phyloP scores from a whole-genome alignment of 2,888 invertebrate genomes.

The Agonopterix arenella region DNA sequence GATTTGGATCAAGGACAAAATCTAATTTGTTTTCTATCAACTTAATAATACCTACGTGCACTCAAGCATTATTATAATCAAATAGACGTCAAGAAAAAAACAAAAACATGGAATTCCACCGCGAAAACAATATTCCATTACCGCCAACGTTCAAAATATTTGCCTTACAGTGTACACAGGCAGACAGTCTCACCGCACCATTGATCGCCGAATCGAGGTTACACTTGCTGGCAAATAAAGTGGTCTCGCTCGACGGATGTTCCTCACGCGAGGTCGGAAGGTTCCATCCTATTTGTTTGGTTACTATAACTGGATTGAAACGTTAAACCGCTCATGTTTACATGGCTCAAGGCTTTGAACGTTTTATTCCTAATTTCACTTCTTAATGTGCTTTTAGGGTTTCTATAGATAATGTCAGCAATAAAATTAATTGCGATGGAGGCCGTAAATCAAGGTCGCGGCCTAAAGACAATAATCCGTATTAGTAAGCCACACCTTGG shows the following conservation, averaged over 20 bases:
- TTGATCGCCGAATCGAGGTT: conserved; percentile 26
- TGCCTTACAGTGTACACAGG: conserved; percentile 18
- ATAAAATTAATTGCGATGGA: no score
- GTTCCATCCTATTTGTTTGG: conserved; percentile 11
- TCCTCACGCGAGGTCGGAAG: conserved; percentile 18
- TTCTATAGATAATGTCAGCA: no score
- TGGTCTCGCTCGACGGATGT: conserved; percentile 16
- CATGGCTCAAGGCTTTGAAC: no score
- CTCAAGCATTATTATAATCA: neutral
- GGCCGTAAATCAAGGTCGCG: no score
- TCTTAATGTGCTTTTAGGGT: no score
- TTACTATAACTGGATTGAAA: neutral
- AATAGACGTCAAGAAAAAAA: neutral
- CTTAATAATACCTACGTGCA: no score
- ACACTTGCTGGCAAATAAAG: conserved; percentile 23
- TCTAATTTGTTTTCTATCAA: no score
- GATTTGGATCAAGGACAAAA: no score
- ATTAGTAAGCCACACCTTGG: no score
- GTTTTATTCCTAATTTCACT: no score
- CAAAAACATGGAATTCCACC: conserved; percentile 13
- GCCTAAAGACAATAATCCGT: no score
- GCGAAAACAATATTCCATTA: conserved; percentile 35
- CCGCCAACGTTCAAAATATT: conserved; percentile 37
- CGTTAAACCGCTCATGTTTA: neutral
- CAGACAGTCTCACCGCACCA: conserved; percentile 12